Evolutionary conservation across 1,140 invertebrate species (phyloP).

Genomic region (Cotesia typhae): DNA sequence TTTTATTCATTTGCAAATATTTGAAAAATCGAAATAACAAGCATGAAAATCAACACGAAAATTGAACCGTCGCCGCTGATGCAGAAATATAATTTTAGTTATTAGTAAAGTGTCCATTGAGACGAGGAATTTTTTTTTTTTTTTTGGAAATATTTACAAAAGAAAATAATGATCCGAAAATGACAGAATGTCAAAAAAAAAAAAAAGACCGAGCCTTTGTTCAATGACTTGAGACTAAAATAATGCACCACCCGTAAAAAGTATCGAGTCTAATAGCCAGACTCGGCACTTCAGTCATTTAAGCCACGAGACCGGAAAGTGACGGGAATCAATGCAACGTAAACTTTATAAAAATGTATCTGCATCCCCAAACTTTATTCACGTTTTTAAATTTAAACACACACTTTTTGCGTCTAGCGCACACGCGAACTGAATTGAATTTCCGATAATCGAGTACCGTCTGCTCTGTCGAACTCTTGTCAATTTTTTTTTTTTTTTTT

Average conservation of each 20-base stretch:
- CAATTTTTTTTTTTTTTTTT: constrained; percentile 1
- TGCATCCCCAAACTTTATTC: neutral
- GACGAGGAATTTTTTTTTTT: too few species aligned
- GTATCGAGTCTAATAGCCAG: neutral
- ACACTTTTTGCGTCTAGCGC: constrained; percentile 22
- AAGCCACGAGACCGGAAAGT: constrained; percentile 1
- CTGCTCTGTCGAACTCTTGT: constrained; percentile 24
- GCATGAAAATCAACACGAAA: too few species aligned
- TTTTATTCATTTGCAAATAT: too few species aligned
- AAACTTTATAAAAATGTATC: neutral
- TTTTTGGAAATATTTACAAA: too few species aligned
- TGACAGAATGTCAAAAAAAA: too few species aligned
- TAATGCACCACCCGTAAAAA: neutral
- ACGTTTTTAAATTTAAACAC: constrained; percentile 2
- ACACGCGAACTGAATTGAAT: constrained; percentile 28
- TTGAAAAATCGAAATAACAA: too few species aligned
- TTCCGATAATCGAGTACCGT: constrained; percentile 37
- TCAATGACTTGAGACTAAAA: constrained; percentile 2
- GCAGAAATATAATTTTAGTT: too few species aligned
- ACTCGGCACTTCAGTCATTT: neutral
- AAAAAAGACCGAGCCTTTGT: neutral
- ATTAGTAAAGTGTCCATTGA: too few species aligned
- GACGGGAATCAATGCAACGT: constrained; percentile 8
- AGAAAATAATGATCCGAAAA: neutral
- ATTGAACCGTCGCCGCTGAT: too few species aligned